These are phyloP conservation scores for Tetrao urogallus DNA, from an alignment of 2,113 vertebrate genomes.

Conservation along the genomic window DNA sequence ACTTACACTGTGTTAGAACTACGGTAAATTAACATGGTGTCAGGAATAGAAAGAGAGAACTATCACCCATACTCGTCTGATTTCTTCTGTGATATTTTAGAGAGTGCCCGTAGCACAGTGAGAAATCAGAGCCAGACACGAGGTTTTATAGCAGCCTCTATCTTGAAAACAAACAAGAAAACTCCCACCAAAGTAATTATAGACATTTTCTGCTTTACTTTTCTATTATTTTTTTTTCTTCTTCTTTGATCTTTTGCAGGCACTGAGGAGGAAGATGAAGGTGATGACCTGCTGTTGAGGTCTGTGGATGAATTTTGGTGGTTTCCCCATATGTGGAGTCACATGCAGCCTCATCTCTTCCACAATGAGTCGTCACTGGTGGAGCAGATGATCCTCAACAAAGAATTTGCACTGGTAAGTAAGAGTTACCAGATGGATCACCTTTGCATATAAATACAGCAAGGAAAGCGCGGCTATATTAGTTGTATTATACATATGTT, in stretches of 20 bases:
- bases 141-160: not conserved
- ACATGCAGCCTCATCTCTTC: constrained; percentile 98
- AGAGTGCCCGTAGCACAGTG: not conserved
- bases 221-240: not conserved
- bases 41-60: not conserved
- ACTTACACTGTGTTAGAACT: not conserved
- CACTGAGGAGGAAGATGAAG: constrained; percentile 92
- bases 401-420: constrained; percentile 89
- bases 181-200: too few species aligned
- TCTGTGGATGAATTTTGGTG: constrained; percentile 97
- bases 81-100: not conserved
- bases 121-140: not conserved
- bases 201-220: not conserved
- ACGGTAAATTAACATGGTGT: not conserved
- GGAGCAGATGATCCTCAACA: constrained; percentile 98
- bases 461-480: not conserved
- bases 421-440: not conserved
- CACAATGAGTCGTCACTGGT: constrained; percentile 93
- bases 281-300: constrained; percentile 90
- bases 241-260: constrained; percentile 72
- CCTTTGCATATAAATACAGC: not conserved
- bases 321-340: constrained; percentile 99
- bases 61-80: too few species aligned
- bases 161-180: too few species aligned
- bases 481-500: not conserved